Evolutionary conservation across 2,113 vertebrate species (phyloP), one percentile per base, ranked within the genome.

Genomic region (Larimichthys crocea): DNA sequence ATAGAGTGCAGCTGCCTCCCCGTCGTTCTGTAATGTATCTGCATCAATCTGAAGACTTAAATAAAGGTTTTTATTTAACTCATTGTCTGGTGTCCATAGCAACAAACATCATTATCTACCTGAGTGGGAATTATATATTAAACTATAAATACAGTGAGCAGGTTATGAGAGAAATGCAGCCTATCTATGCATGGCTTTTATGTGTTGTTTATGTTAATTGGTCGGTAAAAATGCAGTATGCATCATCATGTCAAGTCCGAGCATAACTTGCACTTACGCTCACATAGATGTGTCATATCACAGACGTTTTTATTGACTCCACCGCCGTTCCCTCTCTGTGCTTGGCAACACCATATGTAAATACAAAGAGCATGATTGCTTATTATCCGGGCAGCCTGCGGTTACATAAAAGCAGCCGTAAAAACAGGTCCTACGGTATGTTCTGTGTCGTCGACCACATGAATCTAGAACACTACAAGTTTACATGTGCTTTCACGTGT

Each of bases 71-170:
- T 61, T 76, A 48, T 69, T 67, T 49, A 70, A 76, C 62, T 56
- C 16, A 55, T 12, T n/a, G 60, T 74, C 62, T 48, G 46, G 84
- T 90, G 74, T 85, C 85, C 69, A 85, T 78, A 57, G 69, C 89
- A 88, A 85, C 80, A 88, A 65, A 59, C 35, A 59, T 61, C 35
- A 59, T 61, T 53, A 77, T 35, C 46, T 60, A 24, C 10, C 40
- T 44, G 29, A 44, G 64, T n/a, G 35, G 35, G 35, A 35, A 76
- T 26, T 5, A 29, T 46, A 49, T 59, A 70, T 29, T 61, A 44
- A 64, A 55, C 50, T 53, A 20, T 22, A 26, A 35, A 29, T 26
- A 29, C 8, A 52, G 24, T 24, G 44, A 46, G 16, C 59, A 57
- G 60, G 59, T 81, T 66, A 74, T 50, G 8, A 59, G 48, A 66